phyloP scores from a whole-genome alignment of 2,888 invertebrate species.

The Drosophila neonasuta region DNA sequence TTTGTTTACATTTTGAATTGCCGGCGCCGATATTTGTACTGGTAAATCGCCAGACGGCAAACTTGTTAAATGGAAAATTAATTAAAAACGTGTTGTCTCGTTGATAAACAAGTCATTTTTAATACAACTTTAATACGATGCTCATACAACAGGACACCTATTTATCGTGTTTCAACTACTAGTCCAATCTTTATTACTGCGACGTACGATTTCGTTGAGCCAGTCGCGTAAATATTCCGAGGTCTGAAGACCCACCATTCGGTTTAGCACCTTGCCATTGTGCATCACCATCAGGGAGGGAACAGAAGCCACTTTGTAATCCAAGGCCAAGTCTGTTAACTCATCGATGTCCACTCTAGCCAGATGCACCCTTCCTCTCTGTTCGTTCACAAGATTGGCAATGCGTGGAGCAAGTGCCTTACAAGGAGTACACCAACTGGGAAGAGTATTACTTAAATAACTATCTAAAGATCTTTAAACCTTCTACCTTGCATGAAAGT shows the following conservation, averaged over 20 bases:
- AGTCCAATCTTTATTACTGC: neutral
- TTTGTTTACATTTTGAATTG: conserved; percentile 77
- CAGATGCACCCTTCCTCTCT: conserved; percentile 90
- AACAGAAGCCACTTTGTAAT: conserved; percentile 93
- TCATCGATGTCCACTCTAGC: conserved; percentile 98
- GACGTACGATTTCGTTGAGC: conserved; percentile 83
- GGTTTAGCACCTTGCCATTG: conserved; percentile 91
- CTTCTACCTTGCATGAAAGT: conserved; percentile 95
- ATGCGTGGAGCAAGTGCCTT: conserved; percentile 93
- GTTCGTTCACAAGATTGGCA: conserved; percentile 91
- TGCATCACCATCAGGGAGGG: conserved; percentile 94
- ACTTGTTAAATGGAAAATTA: conserved; percentile 66
- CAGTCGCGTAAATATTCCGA: conserved; percentile 93
- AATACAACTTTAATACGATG: neutral
- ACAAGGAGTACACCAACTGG: conserved; percentile 98
- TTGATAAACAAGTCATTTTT: conserved; percentile 15
- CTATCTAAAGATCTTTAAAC: too few relatives aligned
- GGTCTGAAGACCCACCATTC: conserved; percentile 93
- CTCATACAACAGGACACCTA: neutral
- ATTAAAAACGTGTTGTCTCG: conserved; percentile 66
- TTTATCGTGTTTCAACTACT: neutral
- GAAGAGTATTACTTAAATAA: too few relatives aligned
- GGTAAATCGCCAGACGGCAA: conserved; percentile 52
- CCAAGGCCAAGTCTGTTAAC: conserved; percentile 91
- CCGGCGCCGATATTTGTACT: conserved; percentile 53